Evolutionary conservation across 2,888 invertebrate species (phyloP).

Genomic region (Morinoia aosen): DNA sequence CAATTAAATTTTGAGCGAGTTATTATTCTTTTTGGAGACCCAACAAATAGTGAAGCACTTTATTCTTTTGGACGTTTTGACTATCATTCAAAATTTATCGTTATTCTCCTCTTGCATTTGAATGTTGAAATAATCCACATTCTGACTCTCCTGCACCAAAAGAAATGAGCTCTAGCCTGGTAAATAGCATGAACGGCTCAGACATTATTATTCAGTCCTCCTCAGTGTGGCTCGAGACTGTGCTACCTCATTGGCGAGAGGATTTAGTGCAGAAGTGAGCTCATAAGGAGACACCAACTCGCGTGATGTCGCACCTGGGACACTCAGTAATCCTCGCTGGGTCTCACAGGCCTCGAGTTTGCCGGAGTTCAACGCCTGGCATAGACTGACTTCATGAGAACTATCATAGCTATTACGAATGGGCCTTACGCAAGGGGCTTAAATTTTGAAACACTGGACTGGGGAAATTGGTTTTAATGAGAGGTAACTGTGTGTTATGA

Average conservation of each 20-base stretch:
- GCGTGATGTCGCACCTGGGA: not conserved
- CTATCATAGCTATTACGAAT: too few relatives aligned
- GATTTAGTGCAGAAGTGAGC: not conserved
- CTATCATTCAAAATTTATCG: not conserved
- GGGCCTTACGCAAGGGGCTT: too few relatives aligned
- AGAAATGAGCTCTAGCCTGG: not conserved
- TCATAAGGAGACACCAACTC: not conserved
- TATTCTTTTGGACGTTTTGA: not conserved
- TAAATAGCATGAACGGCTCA: not conserved
- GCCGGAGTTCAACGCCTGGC: not conserved
- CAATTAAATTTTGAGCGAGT: not conserved
- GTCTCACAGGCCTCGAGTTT: not conserved
- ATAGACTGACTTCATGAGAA: too few relatives aligned
- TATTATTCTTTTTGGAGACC: not conserved
- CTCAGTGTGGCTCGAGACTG: not conserved
- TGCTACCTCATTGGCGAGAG: not conserved
- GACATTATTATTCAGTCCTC: not conserved
- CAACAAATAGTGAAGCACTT: not conserved
- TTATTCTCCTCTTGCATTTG: not conserved
- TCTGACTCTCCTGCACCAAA: not conserved
- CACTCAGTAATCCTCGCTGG: not conserved
- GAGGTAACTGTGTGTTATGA: too few relatives aligned
- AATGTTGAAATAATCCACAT: not conserved
- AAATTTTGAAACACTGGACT: too few relatives aligned
- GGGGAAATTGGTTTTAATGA: too few relatives aligned